Base-by-base conservation (phyloP, 2,113 vertebrate genomes). In the Lophura nycthemera region DNA sequence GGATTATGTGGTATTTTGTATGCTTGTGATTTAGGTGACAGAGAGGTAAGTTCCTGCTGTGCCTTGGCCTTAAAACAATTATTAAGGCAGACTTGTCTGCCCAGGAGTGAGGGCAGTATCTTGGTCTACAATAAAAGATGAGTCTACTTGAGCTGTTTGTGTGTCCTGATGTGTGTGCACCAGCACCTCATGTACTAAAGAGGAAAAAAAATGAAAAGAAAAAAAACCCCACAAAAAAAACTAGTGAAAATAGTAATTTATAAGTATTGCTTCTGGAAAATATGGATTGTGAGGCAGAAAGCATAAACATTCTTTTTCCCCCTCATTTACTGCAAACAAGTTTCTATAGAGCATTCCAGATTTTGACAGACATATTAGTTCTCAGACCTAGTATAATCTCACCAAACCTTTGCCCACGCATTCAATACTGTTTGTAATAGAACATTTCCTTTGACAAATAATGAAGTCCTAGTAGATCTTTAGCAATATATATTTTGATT, bases 11-110 rank as follows among this genome's bases (percentile, higher is more conserved):
- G 50, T 11, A 3, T 87, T 95, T 82, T 89, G 66, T 95, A 13
- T 5, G 48, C 74, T 1, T 69, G 48, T 85, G 85, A 79, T 85
- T 57, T 57, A 82, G 78, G 71, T 87, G 87, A 73, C 84, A 85
- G 84, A 86, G 61, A 87, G 48, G 57, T 48, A 76, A 57, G 15
- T 73, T 93, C 91, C 87, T 82, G 83, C 86, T 94, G 83, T 93
- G 77, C 70, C 52, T 85, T 82, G 47, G 40, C n/a, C 40, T 69
- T 87, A 79, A 82, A 84, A 59, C 66, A 65, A 5, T 30, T 89
- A 67, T 65, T 11, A 8, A 82, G 40, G 54, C 54, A 38, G 36
- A 0, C 2, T 70, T 89, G 8, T 93, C 59, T 89, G 36, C 36
- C 57, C 36, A 61, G 57, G 54, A 61, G 57, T 30, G 40, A 85